Conservation (phyloP, 2,797 vertebrate species). For the Lemur catta region DNA sequence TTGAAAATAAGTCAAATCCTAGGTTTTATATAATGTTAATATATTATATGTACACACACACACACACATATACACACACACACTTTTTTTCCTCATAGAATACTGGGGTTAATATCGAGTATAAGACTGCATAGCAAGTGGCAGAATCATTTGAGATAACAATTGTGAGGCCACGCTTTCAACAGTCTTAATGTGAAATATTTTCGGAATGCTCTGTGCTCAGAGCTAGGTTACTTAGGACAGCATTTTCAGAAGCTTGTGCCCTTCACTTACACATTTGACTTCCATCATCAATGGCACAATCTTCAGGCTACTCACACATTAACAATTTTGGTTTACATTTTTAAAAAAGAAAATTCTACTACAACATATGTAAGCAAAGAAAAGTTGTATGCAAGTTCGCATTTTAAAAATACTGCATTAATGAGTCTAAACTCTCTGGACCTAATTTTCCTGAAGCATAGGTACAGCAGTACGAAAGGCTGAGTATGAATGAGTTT, state of each 20-base stretch:
- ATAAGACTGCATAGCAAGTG: neutral
- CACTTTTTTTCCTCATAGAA: neutral
- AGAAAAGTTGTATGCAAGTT: neutral
- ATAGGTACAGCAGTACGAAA: accelerated
- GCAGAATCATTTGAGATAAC: neutral
- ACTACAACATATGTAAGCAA: neutral
- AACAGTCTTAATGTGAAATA: neutral
- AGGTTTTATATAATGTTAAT: neutral
- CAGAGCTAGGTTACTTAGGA: neutral
- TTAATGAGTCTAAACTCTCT: neutral
- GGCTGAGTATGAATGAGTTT: accelerated
- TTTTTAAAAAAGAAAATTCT: neutral
- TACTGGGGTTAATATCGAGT: neutral
- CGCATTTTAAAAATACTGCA: neutral
- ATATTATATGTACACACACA: neutral
- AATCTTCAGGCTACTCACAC: neutral
- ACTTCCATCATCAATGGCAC: neutral
- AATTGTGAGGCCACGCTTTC: neutral
- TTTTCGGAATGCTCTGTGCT: neutral
- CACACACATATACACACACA: too few relatives aligned
- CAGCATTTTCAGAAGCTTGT: neutral
- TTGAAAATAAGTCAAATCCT: neutral
- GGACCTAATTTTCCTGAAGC: neutral
- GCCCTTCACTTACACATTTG: neutral
- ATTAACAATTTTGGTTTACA: neutral